These are phyloP conservation scores for Gobionotothen gibberifrons DNA, from an alignment of 2,797 vertebrate species.

Conservation along the genomic window DNA sequence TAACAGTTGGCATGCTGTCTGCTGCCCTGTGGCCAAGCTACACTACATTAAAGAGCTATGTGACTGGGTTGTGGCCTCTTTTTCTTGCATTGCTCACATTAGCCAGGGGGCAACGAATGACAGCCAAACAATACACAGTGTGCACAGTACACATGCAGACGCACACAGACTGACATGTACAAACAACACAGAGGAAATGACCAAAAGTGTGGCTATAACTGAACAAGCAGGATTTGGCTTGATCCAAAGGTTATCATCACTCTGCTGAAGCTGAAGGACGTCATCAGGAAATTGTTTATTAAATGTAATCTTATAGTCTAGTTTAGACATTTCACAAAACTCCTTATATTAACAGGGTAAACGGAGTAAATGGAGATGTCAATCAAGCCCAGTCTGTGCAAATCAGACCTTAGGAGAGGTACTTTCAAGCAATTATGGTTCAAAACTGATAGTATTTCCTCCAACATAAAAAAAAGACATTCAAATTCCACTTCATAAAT, in stretches of 20 bases:
- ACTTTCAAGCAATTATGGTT: not conserved
- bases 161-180: not conserved
- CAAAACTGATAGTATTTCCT: no score
- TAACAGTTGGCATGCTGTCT: conserved; percentile 17
- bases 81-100: conserved; percentile 45
- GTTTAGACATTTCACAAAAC: conserved; percentile 1
- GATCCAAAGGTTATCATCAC: conserved; percentile 16
- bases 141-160: not conserved
- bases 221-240: conserved; percentile 20
- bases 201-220: conserved; percentile 19
- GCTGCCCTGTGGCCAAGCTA: conserved; percentile 25
- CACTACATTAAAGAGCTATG: conserved; percentile 38
- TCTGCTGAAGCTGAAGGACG: conserved; percentile 4
- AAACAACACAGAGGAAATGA: conserved; percentile 28
- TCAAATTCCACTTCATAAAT: not conserved
- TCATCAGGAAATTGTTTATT: conserved; percentile 23
- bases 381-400: not conserved
- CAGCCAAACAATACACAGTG: conserved; percentile 29
- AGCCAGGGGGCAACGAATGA: conserved; percentile 39
- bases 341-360: not conserved
- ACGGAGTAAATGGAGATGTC: not conserved
- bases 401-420: no score
- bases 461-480: no score
- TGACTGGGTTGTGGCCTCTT: conserved; percentile 28
- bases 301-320: conserved; percentile 20